A percentile compares a stretch with the other conserved stretches of the same genome.
Evolutionary conservation across 2,797 vertebrate species (phyloP).

Genomic region (Oreonectes daqikongensis): DNA sequence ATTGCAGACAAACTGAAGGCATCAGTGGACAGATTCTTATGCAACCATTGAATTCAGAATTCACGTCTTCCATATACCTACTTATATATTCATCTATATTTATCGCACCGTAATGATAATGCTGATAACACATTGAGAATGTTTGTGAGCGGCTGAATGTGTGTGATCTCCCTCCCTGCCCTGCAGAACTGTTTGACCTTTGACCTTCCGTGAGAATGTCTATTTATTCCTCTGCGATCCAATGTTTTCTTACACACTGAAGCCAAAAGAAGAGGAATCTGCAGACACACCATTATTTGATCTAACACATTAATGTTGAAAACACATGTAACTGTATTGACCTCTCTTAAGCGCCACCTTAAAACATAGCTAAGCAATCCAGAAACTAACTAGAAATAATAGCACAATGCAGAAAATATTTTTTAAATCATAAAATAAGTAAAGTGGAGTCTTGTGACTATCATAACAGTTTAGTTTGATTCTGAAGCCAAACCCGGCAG

Average conservation of each 20-base stretch:
- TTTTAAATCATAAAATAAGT: background rate
- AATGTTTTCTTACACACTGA: slow-evolving; percentile 31
- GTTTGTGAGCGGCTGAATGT: background rate
- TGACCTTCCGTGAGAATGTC: slow-evolving; percentile 20
- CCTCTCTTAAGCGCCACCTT: background rate
- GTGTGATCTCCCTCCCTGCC: background rate
- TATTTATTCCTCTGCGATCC: slow-evolving; percentile 25
- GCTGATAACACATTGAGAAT: background rate
- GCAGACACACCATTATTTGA: slow-evolving; percentile 40
- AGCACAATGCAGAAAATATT: no score
- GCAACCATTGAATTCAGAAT: background rate
- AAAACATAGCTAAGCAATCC: background rate
- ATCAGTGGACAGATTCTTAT: background rate
- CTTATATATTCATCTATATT: background rate
- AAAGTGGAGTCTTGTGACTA: background rate
- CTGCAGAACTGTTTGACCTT: slow-evolving; percentile 5
- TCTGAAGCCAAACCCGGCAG: background rate
- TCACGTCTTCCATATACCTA: background rate
- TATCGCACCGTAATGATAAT: background rate
- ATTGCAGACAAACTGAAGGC: background rate
- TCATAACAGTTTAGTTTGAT: background rate
- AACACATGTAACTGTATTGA: background rate
- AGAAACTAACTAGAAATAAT: no score
- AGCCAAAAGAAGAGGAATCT: slow-evolving; percentile 35
- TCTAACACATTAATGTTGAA: slow-evolving; percentile 41